Evolutionary conservation across 1,140 invertebrate genomes (phyloP).

Genomic region (Brachionus calyciflorus): DNA sequence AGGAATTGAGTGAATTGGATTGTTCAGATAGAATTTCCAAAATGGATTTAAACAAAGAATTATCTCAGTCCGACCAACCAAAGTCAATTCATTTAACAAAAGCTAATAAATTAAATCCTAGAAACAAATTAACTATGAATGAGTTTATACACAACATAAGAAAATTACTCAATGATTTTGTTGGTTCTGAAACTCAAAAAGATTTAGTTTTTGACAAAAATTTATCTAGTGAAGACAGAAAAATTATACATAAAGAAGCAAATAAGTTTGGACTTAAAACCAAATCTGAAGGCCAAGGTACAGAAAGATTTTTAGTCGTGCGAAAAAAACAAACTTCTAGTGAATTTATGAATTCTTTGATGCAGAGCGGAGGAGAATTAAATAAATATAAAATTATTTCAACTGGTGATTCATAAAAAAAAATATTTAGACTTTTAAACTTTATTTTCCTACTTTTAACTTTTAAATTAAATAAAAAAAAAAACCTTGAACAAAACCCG

Average conservation of each 20-base stretch:
- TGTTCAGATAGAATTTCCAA: not conserved
- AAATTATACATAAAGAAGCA: constrained; percentile 30
- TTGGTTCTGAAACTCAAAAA: constrained; percentile 6
- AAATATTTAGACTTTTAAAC: too few species aligned
- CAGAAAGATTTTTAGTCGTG: constrained; percentile 22
- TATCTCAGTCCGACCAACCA: too few species aligned
- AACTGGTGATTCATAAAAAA: not conserved
- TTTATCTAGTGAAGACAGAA: constrained; percentile 26
- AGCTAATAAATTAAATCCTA: not conserved
- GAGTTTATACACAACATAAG: constrained; percentile 17
- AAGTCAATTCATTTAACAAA: not conserved
- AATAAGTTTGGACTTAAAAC: constrained; percentile 17
- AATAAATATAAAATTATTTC: constrained; percentile 31
- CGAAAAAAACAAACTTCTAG: constrained; percentile 14
- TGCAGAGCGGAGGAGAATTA: constrained; percentile 7
- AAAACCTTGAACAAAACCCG: not conserved
- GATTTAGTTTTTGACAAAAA: constrained; percentile 37
- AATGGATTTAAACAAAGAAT: constrained; percentile 15
- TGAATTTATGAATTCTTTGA: constrained; percentile 23
- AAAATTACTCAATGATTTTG: constrained; percentile 27
- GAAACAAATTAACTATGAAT: not conserved
- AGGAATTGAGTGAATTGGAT: not conserved
- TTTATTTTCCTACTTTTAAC: not conserved
- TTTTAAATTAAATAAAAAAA: constrained; percentile 1
- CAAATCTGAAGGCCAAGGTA: constrained; percentile 1